phyloP scores from a whole-genome alignment of 1,140 invertebrate genomes.

The Doryteuthis pealeii region DNA sequence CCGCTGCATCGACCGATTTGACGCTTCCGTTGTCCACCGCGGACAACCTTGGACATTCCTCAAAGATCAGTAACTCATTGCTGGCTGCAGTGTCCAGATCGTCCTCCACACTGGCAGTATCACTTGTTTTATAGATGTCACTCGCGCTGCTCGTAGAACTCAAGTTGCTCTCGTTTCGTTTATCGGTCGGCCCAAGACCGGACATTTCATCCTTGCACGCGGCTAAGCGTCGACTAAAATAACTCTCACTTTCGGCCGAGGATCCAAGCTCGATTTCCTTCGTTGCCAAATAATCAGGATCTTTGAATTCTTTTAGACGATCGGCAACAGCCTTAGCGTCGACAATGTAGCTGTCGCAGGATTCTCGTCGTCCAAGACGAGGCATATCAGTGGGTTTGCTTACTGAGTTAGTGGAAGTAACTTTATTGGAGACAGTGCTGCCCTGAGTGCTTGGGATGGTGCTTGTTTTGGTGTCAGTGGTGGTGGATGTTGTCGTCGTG shows the following conservation, averaged over 20 bases:
- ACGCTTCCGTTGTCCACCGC: slow-evolving; percentile 29
- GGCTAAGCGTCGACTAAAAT: slow-evolving; percentile 15
- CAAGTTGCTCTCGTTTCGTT: slow-evolving; percentile 29
- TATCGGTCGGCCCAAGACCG: neutral
- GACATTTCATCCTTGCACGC: neutral
- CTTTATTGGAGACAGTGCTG: too few species aligned
- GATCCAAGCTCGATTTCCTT: slow-evolving; percentile 49
- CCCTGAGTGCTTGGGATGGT: slow-evolving; percentile 18
- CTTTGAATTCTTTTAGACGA: slow-evolving; percentile 49
- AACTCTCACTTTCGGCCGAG: slow-evolving; percentile 50
- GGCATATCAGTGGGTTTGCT: slow-evolving; percentile 23
- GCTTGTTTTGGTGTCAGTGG: neutral
- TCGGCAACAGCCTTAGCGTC: slow-evolving; percentile 41
- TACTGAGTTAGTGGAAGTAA: neutral
- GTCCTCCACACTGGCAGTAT: slow-evolving; percentile 22
- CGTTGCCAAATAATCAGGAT: slow-evolving; percentile 42
- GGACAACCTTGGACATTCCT: slow-evolving; percentile 14
- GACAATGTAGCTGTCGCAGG: slow-evolving; percentile 34
- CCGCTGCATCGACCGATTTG: slow-evolving; percentile 38
- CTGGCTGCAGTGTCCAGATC: slow-evolving; percentile 16
- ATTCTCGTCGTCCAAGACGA: slow-evolving; percentile 28
- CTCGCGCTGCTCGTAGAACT: slow-evolving; percentile 47
- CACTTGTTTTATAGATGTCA: slow-evolving; percentile 36
- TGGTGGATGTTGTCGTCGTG: neutral
- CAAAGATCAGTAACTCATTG: slow-evolving; percentile 11